Evolutionary conservation across 2,797 vertebrate genomes (phyloP).

Genomic region (Vultur gryphus): DNA sequence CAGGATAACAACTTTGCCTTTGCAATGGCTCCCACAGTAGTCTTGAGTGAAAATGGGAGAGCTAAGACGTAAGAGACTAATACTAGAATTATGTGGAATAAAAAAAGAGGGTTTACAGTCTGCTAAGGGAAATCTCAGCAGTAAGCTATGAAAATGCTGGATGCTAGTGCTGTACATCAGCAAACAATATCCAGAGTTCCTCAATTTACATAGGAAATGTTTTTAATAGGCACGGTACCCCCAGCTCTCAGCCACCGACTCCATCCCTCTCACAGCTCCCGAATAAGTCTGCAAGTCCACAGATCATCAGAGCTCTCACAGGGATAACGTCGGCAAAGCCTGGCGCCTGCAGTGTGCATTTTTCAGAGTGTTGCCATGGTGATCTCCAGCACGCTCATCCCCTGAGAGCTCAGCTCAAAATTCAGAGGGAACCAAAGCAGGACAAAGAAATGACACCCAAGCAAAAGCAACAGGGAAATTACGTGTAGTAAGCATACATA

Average conservation of each 20-base stretch:
- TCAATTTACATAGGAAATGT: not conserved
- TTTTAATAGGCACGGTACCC: not conserved
- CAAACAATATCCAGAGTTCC: not conserved
- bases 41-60: not conserved
- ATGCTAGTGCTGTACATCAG: not conserved
- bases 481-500: not conserved
- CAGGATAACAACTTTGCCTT: not conserved
- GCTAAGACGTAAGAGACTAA: not conserved
- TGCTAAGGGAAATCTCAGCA: not conserved
- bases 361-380: slow-evolving; percentile 68
- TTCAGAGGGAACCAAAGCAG: slow-evolving; percentile 57
- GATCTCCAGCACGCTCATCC: slow-evolving; percentile 54
- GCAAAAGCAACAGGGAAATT: slow-evolving; percentile 30
- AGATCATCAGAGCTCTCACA: slow-evolving; percentile 46
- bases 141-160: not conserved
- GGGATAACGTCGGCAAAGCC: slow-evolving; percentile 34
- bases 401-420: slow-evolving; percentile 65
- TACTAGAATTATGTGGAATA: not conserved
- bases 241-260: not conserved
- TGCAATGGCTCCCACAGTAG: not conserved
- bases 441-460: slow-evolving; percentile 61
- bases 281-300: slow-evolving; percentile 26
- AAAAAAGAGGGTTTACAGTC: not conserved
- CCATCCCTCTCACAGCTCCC: not conserved
- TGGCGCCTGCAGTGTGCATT: slow-evolving; percentile 14